phyloP scores from a whole-genome alignment of 1,140 invertebrate genomes.

The Drosophila miranda region DNA sequence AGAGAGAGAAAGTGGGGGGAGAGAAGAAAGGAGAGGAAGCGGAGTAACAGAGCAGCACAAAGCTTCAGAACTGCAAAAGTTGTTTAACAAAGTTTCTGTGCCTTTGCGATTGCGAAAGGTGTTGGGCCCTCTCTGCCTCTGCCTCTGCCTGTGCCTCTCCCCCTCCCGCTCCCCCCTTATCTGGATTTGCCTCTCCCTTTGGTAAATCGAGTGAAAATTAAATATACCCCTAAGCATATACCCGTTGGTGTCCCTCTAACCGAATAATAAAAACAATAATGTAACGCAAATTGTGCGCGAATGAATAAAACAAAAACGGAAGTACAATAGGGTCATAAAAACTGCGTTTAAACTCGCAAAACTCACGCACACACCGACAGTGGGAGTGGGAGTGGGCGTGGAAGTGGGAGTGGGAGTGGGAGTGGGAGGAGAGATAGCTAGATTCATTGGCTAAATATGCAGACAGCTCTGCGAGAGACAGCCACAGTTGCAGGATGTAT shows the following conservation, averaged over 20 bases:
- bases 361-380: conserved; percentile 28
- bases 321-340: conserved; percentile 65
- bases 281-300: conserved; percentile 76
- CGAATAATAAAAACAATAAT: conserved; percentile 79
- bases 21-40: too few species aligned
- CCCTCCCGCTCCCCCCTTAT: neutral
- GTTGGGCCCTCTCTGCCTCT: neutral
- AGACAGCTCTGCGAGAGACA: conserved; percentile 11
- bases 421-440: conserved; percentile 8
- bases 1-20: too few species aligned
- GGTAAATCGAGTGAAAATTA: conserved; percentile 65
- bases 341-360: conserved; percentile 68
- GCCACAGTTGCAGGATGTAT: conserved; percentile 58
- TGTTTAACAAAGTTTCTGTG: neutral
- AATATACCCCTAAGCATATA: conserved; percentile 11
- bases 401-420: neutral
- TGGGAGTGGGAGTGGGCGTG: too few species aligned
- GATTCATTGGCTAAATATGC: conserved; percentile 54
- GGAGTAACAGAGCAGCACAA: neutral
- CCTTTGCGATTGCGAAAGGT: neutral
- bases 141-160: neutral
- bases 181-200: conserved; percentile 16
- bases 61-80: neutral
- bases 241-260: conserved; percentile 10
- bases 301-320: conserved; percentile 78